A percentile compares a stretch with the other conserved stretches of the same genome.
These are phyloP conservation scores for Dendrolimus kikuchii DNA, from an alignment of 1,140 invertebrate species.

Conservation along the genomic window DNA sequence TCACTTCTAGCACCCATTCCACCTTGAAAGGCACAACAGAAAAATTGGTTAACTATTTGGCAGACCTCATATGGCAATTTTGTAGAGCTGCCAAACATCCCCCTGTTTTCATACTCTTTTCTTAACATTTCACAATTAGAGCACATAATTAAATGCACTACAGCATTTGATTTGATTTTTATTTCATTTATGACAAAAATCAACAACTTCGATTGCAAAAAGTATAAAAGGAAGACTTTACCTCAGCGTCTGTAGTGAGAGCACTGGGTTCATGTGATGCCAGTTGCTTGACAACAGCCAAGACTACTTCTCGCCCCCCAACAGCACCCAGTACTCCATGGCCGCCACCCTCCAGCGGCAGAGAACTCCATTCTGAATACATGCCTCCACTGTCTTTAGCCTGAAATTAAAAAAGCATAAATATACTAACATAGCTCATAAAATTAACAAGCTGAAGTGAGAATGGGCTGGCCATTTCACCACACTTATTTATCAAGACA, in stretches of 20 bases:
- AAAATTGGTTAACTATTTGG: neutral
- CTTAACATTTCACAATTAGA: too few relatives aligned
- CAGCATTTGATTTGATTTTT: too few relatives aligned
- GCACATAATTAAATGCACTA: too few relatives aligned
- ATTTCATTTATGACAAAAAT: too few relatives aligned
- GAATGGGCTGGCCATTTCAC: too few relatives aligned
- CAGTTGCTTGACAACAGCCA: slow-evolving; percentile 87
- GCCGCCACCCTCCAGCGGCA: slow-evolving; percentile 79
- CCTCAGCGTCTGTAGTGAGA: slow-evolving; percentile 82
- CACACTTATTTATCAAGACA: too few relatives aligned
- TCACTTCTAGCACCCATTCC: slow-evolving; percentile 94
- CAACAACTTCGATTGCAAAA: too few relatives aligned
- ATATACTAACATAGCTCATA: too few relatives aligned
- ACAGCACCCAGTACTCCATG: slow-evolving; percentile 92
- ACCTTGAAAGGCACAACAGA: slow-evolving; percentile 59
- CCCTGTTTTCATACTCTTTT: too few relatives aligned
- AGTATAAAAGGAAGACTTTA: too few relatives aligned
- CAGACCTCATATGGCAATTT: slow-evolving; percentile 43
- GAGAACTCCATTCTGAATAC: slow-evolving; percentile 90
- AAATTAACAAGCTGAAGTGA: too few relatives aligned
- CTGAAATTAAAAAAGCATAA: slow-evolving; percentile 31
- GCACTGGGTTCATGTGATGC: slow-evolving; percentile 84
- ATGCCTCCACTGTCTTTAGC: slow-evolving; percentile 76
- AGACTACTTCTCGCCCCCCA: slow-evolving; percentile 85
- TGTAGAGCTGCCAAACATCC: too few relatives aligned